Base-by-base conservation (phyloP, 1,140 invertebrate species). In the Semibalanus balanoides region DNA sequence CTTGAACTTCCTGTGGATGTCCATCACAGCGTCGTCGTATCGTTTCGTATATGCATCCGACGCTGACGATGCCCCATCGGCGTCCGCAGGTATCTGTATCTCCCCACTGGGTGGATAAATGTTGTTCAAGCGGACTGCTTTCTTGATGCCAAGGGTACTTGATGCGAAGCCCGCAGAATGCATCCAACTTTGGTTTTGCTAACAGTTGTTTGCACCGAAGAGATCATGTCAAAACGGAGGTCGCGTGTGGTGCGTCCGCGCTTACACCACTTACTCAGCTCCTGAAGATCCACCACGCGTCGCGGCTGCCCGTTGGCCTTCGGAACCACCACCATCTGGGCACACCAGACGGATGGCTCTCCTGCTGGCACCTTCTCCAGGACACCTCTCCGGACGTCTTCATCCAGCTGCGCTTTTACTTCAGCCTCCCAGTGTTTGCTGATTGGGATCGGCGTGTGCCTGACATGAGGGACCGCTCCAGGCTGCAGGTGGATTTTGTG, bases 151-250 rank as follows among this genome's bases (percentile, higher is more conserved):
- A 77, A 35, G 35, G 75, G 64, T 0, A 77, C 74, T 30, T 77
- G 76, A 31, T 77, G 76, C 17, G 74, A 74, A 1, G 73, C 74
- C 74, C n/a, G n/a, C 74, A 77, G 40, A 28, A 29, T 17, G 64
- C 40, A n/a, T 77, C 76, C 19, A 73, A 40, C n/a, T 25, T 43
- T 31, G n/a, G 43, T 77, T 30, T 77, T 75, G n/a, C n/a, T 64
- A 77, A 1, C 64, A 75, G 27, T 31, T 29, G 0, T 22, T 5
- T 35, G 76, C 25, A 77, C 31, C 30, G 72, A 35, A n/a, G 64
- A 75, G 28, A 74, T 75, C 74, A 77, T 77, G 43, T 77, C 76
- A 30, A 77, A 77, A n/a, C 1, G 74, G 74, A 40, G 76, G 35
- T 14, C 40, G 43, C 19, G 74, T 77, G 64, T 77, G 43, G 40